Conservation (phyloP, 2,797 vertebrate genomes). For the Xiphophorus birchmanni region DNA sequence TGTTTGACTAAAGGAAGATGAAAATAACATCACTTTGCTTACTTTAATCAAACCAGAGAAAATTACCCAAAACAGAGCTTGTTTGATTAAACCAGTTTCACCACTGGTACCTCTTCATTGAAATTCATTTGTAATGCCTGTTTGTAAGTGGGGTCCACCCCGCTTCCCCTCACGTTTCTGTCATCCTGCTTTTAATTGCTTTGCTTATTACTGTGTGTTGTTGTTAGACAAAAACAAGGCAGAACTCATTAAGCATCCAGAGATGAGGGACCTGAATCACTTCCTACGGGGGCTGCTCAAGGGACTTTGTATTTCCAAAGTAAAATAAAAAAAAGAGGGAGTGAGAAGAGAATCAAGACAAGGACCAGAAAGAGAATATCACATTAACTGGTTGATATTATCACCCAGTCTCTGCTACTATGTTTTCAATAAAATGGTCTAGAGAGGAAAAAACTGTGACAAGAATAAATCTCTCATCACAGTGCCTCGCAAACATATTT, state of each 20-base stretch:
- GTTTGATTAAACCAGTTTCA: conserved; percentile 59
- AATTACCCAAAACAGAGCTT: conserved; percentile 43
- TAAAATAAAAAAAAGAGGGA: conserved; percentile 64
- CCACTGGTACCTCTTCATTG: conserved; percentile 57
- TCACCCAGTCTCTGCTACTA: conserved; percentile 50
- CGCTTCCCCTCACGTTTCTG: conserved; percentile 31
- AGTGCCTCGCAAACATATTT: background rate
- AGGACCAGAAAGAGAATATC: conserved; percentile 48
- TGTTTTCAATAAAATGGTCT: conserved; percentile 55
- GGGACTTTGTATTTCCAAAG: conserved; percentile 68
- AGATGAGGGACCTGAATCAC: conserved; percentile 79
- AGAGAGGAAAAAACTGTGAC: conserved; percentile 44
- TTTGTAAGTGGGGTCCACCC: conserved; percentile 60
- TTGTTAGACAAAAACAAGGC: conserved; percentile 80
- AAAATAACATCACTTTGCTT: conserved; percentile 21
- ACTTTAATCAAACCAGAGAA: conserved; percentile 19
- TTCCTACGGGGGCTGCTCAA: conserved; percentile 74
- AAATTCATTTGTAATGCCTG: conserved; percentile 68
- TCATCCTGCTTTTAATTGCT: conserved; percentile 82
- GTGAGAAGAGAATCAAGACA: conserved; percentile 37
- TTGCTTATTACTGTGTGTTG: conserved; percentile 80
- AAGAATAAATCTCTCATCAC: conserved; percentile 29
- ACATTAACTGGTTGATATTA: conserved; percentile 65
- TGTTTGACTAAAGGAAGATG: conserved; percentile 61
- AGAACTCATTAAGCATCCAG: conserved; percentile 82